Evolutionary conservation across 2,888 invertebrate species (phyloP).

Genomic region (Ectemnius lituratus): DNA sequence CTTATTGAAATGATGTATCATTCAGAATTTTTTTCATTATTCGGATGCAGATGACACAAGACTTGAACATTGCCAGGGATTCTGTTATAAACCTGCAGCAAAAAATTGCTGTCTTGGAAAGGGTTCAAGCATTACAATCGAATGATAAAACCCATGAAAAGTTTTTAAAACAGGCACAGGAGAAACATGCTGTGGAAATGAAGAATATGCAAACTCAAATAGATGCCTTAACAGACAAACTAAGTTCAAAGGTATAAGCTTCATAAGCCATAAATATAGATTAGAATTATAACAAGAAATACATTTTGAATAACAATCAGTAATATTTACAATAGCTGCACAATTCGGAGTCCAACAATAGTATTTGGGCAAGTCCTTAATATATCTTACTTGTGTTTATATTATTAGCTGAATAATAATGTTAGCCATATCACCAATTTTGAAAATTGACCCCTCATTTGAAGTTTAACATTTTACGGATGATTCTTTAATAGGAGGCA

Average conservation of each 20-base stretch:
- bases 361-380: constrained; percentile 63
- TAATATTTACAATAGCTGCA: constrained; percentile 60
- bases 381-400: constrained; percentile 16
- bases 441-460: neutral
- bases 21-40: constrained; percentile 9
- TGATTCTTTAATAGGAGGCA: constrained; percentile 61
- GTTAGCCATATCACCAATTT: neutral
- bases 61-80: constrained; percentile 66
- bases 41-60: constrained; percentile 64
- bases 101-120: constrained; percentile 70
- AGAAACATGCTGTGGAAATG: constrained; percentile 78
- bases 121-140: constrained; percentile 67
- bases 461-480: neutral
- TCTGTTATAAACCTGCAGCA: constrained; percentile 72
- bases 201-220: constrained; percentile 79
- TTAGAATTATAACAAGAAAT: neutral
- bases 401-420: neutral
- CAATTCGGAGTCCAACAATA: constrained; percentile 59
- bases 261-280: neutral
- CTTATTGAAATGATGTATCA: neutral
- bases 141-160: constrained; percentile 72
- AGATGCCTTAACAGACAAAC: constrained; percentile 75
- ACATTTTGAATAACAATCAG: constrained; percentile 25
- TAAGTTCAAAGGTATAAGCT: constrained; percentile 69
- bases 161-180: constrained; percentile 78